Percentiles rank a stretch among this genome's conserved stretches.
phyloP scores from a whole-genome alignment of 1,140 invertebrate species.

The Hyposmocoma kahamanoa region DNA sequence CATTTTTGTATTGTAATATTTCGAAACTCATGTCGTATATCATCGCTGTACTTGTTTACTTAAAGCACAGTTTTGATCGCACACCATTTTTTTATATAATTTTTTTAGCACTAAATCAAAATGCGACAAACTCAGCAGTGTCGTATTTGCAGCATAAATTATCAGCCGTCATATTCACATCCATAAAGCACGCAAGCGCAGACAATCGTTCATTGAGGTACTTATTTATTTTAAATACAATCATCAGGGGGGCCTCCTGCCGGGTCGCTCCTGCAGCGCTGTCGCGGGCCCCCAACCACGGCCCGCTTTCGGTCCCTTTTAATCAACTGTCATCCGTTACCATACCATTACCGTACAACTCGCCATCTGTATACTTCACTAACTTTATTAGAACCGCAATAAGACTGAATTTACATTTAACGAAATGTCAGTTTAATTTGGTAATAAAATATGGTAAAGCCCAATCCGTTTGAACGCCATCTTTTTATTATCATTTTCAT shows the following conservation, averaged over 20 bases:
- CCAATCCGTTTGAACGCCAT: conserved; percentile 39
- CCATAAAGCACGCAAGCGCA: conserved; percentile 52
- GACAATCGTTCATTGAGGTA: conserved; percentile 71
- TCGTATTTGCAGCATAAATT: conserved; percentile 48
- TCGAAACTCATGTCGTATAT: too few species aligned
- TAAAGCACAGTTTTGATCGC: background rate
- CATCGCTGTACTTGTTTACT: background rate
- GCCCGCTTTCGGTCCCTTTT: conserved; percentile 63
- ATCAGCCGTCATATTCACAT: conserved; percentile 41
- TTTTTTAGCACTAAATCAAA: too few species aligned
- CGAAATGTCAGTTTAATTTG: too few species aligned
- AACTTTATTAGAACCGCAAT: too few species aligned
- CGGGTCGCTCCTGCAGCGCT: conserved; percentile 50
- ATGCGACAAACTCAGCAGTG: background rate
- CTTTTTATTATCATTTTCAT: conserved; percentile 60
- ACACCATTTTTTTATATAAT: too few species aligned
- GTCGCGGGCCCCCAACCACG: conserved; percentile 63
- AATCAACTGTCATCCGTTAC: conserved; percentile 66
- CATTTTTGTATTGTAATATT: too few species aligned
- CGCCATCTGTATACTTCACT: conserved; percentile 15
- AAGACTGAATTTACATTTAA: too few species aligned
- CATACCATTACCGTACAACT: conserved; percentile 50
- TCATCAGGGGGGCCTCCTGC: conserved; percentile 63
- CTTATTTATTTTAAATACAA: conserved; percentile 73
- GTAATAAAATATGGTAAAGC: conserved; percentile 22